Evolutionary conservation across 2,113 vertebrate genomes (phyloP), one percentile per base, ranked within the genome.

Genomic region (Boleophthalmus pectinirostris): DNA sequence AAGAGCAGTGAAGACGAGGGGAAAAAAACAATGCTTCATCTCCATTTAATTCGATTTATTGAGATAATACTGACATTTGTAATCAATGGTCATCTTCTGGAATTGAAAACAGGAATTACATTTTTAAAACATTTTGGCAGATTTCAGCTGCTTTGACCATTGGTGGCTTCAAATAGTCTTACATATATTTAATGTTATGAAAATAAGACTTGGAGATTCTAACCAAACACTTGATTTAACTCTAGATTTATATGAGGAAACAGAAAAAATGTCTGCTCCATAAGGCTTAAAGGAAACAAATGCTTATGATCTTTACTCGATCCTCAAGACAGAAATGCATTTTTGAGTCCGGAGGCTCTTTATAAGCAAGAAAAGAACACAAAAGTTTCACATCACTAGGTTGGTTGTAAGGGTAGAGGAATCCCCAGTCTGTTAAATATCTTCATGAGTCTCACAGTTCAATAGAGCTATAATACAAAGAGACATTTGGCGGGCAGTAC

Each of bases 41-140:
- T 90, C 82, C 88, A 89, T 92, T 88, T 76, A 92, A 66, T 92
- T 92, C 87, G 77, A 89, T 94, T 93, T 94, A 94, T 94, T 94
- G 87, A 93, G 82, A 93, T 94, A 93, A 93, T 94, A 93, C 81
- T 87, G 89, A 93, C 93, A 94, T 88, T 90, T 92, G 88, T 89
- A 92, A 90, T 92, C 83, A 89, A 89, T 91, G 87, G 74, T 84
- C 69, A 82, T 91, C 84, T 91, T 90, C 86, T 84, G 87, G 89
- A 79, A 86, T 90, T 77, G 85, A 92, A 92, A 91, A 90, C 85
- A 92, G 92, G 90, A 93, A 75, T 89, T 87, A 92, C 82, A 72
- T 54, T 77, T 57, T 83, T 82, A 89, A 92, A 91, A 89, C 76
- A 81, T 81, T 88, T 88, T 86, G 81, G 80, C 85, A 85, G 83